A percentile compares a stretch with the other conserved stretches of the same genome.
Evolutionary conservation across 1,140 invertebrate genomes (phyloP).

Genomic region (Zaprionus davidi): DNA sequence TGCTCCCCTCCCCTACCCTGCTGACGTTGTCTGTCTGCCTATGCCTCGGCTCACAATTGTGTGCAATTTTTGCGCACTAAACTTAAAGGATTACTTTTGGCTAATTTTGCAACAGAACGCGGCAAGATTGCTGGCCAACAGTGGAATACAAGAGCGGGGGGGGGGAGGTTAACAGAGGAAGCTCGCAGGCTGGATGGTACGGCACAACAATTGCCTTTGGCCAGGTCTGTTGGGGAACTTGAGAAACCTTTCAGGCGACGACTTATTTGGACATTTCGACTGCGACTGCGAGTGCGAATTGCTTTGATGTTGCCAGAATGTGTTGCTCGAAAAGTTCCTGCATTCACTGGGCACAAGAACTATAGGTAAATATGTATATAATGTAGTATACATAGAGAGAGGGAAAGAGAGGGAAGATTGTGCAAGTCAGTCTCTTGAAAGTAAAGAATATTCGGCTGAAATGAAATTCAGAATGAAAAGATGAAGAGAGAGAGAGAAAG

Average conservation of each 20-base stretch:
- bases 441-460: not conserved
- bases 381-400: not conserved
- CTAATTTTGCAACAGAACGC: slow-evolving; percentile 66
- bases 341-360: not conserved
- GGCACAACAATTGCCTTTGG: slow-evolving; percentile 16
- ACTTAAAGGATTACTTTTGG: slow-evolving; percentile 83
- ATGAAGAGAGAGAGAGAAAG: too few relatives aligned
- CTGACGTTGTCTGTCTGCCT: slow-evolving; percentile 14
- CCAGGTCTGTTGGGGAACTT: not conserved
- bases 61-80: slow-evolving; percentile 74
- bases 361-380: not conserved
- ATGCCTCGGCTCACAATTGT: slow-evolving; percentile 55
- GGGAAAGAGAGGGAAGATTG: not conserved
- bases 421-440: not conserved
- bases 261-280: slow-evolving; percentile 36
- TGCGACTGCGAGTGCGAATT: not conserved
- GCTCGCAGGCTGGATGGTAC: not conserved
- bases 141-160: too few relatives aligned
- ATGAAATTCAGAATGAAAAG: too few relatives aligned
- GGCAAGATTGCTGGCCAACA: not conserved
- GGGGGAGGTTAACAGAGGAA: not conserved
- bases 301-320: slow-evolving; percentile 44
- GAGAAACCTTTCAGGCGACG: not conserved
- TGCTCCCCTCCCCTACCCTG: not conserved
- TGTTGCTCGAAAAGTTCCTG: not conserved